Percentiles rank a stretch among this genome's conserved stretches.
Evolutionary conservation across 2,797 vertebrate genomes (phyloP).

Genomic region (Remorina albescens): DNA sequence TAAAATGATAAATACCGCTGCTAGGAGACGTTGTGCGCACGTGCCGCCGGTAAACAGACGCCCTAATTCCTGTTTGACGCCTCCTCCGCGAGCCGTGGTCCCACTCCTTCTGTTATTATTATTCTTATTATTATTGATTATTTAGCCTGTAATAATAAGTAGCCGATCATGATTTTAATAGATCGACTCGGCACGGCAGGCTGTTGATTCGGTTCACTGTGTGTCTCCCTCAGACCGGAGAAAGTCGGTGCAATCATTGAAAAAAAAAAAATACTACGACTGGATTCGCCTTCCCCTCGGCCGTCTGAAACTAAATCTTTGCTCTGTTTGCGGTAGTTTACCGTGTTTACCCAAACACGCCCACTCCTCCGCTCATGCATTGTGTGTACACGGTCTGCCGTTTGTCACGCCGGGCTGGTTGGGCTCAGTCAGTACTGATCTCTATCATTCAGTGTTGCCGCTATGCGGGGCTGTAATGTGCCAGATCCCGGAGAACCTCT

Average conservation of each 20-base stretch:
- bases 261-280: slow-evolving; percentile 27
- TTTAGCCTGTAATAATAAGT: neutral
- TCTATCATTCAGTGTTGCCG: slow-evolving; percentile 42
- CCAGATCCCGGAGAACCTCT: slow-evolving; percentile 35
- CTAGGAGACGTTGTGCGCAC: slow-evolving; percentile 80
- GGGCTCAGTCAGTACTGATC: slow-evolving; percentile 38
- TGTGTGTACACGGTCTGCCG: slow-evolving; percentile 63
- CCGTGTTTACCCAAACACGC: slow-evolving; percentile 76
- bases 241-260: slow-evolving; percentile 26
- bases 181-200: slow-evolving; percentile 18
- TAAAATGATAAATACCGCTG: slow-evolving; percentile 77
- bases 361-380: slow-evolving; percentile 75
- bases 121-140: slow-evolving; percentile 2
- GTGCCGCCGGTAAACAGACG: slow-evolving; percentile 87
- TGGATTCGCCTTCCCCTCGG: slow-evolving; percentile 2
- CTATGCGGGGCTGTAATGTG: slow-evolving; percentile 38
- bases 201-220: slow-evolving; percentile 18
- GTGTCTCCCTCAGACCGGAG: slow-evolving; percentile 20
- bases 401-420: slow-evolving; percentile 64
- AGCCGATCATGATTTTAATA: neutral
- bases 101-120: slow-evolving; percentile 33
- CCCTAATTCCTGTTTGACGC: slow-evolving; percentile 65
- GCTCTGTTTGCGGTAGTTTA: slow-evolving; percentile 73
- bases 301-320: slow-evolving; percentile 38
- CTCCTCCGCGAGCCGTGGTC: slow-evolving; percentile 42